Percentiles rank a stretch among this genome's conserved stretches.
Evolutionary conservation across 37 sponge, comb jelly and placozoan genomes (phyloP).

Genomic region (Aphrocallistes beatrix): DNA sequence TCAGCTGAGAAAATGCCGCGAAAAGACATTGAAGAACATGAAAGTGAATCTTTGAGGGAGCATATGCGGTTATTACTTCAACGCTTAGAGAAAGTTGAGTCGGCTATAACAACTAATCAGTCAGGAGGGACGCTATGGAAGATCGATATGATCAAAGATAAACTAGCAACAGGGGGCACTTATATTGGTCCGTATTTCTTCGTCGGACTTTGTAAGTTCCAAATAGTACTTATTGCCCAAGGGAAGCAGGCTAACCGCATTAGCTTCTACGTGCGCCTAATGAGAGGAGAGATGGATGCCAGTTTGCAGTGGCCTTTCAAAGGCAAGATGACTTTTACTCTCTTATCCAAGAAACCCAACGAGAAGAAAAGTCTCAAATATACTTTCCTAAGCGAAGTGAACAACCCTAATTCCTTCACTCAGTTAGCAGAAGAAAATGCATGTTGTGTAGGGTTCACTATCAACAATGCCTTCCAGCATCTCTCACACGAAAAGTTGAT

Average conservation of each 20-base stretch:
- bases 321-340: conserved; percentile 9
- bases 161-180: not conserved
- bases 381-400: not conserved
- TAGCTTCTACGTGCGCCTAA: not conserved
- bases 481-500: not conserved
- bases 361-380: not conserved
- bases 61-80: not conserved
- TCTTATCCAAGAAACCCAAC: conserved; percentile 4
- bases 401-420: conserved; percentile 6
- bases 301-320: conserved; percentile 13
- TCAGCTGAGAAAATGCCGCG: not conserved
- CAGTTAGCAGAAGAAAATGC: conserved; percentile 7
- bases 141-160: not conserved
- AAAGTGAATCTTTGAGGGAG: not conserved
- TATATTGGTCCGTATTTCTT: not conserved
- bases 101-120: not conserved
- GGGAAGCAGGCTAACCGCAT: not conserved
- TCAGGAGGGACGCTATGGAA: not conserved
- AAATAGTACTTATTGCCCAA: not conserved
- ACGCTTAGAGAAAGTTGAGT: not conserved
- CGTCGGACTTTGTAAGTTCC: not conserved
- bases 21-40: not conserved
- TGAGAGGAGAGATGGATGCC: not conserved
- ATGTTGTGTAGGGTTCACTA: conserved; percentile 14
- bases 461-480: conserved; percentile 3